Evolutionary conservation across 2,888 invertebrate genomes (phyloP), one percentile per base, ranked within the genome.

Genomic region (Anaspis maculata): DNA sequence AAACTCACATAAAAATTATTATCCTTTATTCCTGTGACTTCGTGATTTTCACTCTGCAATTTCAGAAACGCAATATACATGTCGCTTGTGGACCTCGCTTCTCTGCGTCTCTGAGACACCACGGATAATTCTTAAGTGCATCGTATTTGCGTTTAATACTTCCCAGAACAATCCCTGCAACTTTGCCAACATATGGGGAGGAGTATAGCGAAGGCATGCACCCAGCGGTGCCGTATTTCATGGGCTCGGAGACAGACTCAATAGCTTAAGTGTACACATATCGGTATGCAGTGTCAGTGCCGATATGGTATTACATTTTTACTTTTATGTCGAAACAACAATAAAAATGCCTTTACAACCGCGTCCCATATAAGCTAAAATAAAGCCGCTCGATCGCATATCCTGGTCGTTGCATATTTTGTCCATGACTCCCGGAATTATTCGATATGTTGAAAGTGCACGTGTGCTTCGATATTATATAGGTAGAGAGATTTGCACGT

Each of bases 291-390:
- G 35, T 42, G 43, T 46, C 42, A 28, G 43, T 41, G 36, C 48
- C 38, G 39, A 48, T 47, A 51, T 46, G 49, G 49, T 41, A 41
- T 44, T 41, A 28, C 46, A 50, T 49, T 50, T 50, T 44, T 47
- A 39, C 42, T 49, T 50, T 51, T 44, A 50, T 51, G 51, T 45
- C 49, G 48, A 46, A 42, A 44, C 48, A 44, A 45, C 48, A 46
- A 51, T 51, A 51, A 51, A 50, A 51, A 50, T 44, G 41, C 42
- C 40, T 45, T 51, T 48, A 48, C 45, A 33, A 40, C 48, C 39
- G 39, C n/a, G n/a, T n/a, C 41, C 48, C 45, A 45, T 51, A 49
- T 44, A 46, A 45, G 46, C 33, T 41, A 39, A 49, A 50, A 50
- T 49, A 44, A 50, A 40, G 9, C n/a, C n/a, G n/a, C n/a, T n/a